phyloP scores from a whole-genome alignment of 2,113 vertebrate genomes.

The Eudorcas thomsonii region DNA sequence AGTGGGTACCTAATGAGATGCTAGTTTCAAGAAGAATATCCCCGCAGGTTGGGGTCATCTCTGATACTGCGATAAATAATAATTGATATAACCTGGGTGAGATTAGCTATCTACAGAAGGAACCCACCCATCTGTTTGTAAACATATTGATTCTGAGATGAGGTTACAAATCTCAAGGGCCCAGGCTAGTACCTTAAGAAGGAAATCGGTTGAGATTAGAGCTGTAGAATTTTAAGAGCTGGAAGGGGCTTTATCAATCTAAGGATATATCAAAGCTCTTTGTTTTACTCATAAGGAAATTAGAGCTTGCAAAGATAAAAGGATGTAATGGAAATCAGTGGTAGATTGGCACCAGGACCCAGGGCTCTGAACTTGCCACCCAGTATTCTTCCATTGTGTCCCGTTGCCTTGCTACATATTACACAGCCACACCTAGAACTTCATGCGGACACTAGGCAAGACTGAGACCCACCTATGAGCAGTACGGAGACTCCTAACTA shows the following conservation, averaged over 20 bases:
- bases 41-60: background rate
- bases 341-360: background rate
- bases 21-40: background rate
- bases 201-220: background rate
- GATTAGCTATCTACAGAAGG: background rate
- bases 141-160: background rate
- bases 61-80: background rate
- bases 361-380: background rate
- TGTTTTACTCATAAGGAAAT: slow-evolving; percentile 13
- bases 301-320: background rate
- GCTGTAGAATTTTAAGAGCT: background rate
- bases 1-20: background rate
- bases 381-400: background rate
- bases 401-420: background rate
- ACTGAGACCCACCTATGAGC: background rate
- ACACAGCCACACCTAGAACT: background rate
- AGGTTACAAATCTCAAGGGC: background rate
- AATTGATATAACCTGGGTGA: background rate
- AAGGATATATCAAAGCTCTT: background rate
- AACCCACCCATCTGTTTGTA: background rate
- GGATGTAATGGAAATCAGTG: background rate
- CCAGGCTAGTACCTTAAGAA: background rate
- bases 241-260: background rate
- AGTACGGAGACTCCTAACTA: background rate
- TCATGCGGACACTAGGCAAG: background rate